Percentiles rank a stretch among this genome's conserved stretches.
phyloP scores from a whole-genome alignment of 1,140 invertebrate genomes.

The Drosophila pruinosa region DNA sequence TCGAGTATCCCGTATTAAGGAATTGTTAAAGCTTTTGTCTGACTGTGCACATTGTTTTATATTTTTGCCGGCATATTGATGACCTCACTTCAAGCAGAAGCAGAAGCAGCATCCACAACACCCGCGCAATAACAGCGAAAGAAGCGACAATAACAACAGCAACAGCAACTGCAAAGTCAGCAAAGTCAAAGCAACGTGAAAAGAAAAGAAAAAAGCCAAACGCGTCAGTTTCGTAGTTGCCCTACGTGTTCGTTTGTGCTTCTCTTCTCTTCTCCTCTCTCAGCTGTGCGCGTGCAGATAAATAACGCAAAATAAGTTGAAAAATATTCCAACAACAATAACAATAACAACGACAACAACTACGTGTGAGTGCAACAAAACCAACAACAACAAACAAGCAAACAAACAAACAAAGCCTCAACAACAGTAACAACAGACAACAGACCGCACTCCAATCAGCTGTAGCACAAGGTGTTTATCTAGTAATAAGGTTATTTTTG shows the following conservation, averaged over 20 bases:
- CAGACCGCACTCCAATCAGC: not conserved
- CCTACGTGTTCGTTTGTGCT: constrained; percentile 3
- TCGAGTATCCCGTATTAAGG: constrained; percentile 12
- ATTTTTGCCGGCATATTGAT: constrained; percentile 74
- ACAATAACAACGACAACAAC: not conserved
- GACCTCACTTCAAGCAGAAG: constrained; percentile 59
- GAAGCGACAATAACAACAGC: constrained; percentile 7
- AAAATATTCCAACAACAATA: constrained; percentile 12
- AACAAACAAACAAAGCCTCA: constrained; percentile 6
- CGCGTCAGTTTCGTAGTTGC: constrained; percentile 16
- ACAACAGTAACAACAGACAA: constrained; percentile 1
- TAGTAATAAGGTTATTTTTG: constrained; percentile 3
- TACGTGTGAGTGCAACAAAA: constrained; percentile 15
- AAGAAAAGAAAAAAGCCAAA: constrained; percentile 2
- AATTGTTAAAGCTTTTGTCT: constrained; percentile 23
- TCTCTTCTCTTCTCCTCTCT: constrained; percentile 1
- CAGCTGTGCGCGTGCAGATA: constrained; percentile 22
- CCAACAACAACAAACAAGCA: not conserved
- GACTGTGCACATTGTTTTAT: constrained; percentile 13
- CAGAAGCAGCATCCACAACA: constrained; percentile 30
- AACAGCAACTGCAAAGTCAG: constrained; percentile 36
- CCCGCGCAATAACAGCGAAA: constrained; percentile 18
- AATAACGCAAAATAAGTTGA: constrained; percentile 26
- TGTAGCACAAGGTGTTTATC: constrained; percentile 37
- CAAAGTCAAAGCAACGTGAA: constrained; percentile 10